These are phyloP conservation scores for Drymodes brunneopygia DNA, from an alignment of 2,113 vertebrate genomes.

Conservation along the genomic window DNA sequence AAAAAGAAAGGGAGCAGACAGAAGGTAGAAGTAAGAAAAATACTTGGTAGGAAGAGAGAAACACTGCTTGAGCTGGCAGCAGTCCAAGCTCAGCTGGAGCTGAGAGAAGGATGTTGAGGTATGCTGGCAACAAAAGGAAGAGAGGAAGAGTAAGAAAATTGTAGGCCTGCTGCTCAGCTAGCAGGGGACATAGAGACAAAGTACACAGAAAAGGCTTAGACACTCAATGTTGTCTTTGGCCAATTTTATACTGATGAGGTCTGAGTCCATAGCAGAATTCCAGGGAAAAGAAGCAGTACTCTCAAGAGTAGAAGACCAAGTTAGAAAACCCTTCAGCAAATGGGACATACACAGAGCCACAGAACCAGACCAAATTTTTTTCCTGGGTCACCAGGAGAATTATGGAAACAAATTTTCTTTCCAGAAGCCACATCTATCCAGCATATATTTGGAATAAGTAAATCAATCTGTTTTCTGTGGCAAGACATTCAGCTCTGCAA, in stretches of 20 bases:
- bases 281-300: background rate
- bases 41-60: background rate
- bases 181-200: background rate
- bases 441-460: background rate
- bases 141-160: background rate
- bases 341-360: rapidly evolving
- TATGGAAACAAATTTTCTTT: background rate
- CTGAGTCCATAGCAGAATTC: background rate
- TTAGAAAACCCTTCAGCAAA: background rate
- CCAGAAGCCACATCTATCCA: background rate
- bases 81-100: background rate
- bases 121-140: background rate
- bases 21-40: background rate
- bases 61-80: background rate
- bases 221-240: background rate
- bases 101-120: background rate
- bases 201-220: background rate
- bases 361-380: background rate
- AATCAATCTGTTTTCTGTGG: background rate
- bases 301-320: background rate
- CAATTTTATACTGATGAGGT: background rate
- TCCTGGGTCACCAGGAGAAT: background rate
- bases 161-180: background rate
- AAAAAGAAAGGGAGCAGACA: background rate
- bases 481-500: background rate